Evolutionary conservation across 2,113 vertebrate genomes (phyloP), one percentile per base, ranked within the genome.

Genomic region (Bambusicola thoracicus): DNA sequence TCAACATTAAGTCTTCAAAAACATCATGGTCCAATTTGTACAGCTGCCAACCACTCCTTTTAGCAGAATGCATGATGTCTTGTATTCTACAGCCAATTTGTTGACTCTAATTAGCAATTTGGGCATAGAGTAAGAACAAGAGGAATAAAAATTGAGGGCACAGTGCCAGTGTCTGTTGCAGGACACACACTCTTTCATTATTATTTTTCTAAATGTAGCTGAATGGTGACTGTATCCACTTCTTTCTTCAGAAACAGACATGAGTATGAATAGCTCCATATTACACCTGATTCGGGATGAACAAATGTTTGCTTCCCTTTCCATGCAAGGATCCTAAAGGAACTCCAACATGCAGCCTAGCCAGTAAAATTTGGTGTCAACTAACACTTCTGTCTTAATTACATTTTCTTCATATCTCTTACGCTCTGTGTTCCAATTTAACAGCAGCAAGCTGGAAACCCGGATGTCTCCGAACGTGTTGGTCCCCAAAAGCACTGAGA

Each of bases 91-190:
- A 91, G 81, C 63, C 32, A 82, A 91, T 87, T 91, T 94, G 80
- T 90, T 92, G 90, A 70, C 81, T 94, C 75, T 95, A 89, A 95
- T 96, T 87, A 96, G 86, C 49, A 87, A 89, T 85, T 74, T 77
- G 84, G 55, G 67, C 92, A 85, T 43, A 53, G 41, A 94, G 41
- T 36, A 93, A 89, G 63, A 95, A 91, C 63, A 87, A 82, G 80
- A 87, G 22, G 86, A 90, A 93, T 56, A 58, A 78, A 88, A 94
- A 75, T 4, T 8, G 27, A 89, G 13, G 27, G 18, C 53, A 41
- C 16, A 53, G 69, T 75, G 62, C 53, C 73, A 90, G 67, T 76
- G 74, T 68, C 81, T 90, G 38, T 13, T 81, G 51, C 0, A 4
- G 73, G 49, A 44, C 18, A 76, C 27, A 49, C 13, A 24, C 3